Evolutionary conservation across 2,888 invertebrate genomes (phyloP).

Genomic region (Campoletis raptor): DNA sequence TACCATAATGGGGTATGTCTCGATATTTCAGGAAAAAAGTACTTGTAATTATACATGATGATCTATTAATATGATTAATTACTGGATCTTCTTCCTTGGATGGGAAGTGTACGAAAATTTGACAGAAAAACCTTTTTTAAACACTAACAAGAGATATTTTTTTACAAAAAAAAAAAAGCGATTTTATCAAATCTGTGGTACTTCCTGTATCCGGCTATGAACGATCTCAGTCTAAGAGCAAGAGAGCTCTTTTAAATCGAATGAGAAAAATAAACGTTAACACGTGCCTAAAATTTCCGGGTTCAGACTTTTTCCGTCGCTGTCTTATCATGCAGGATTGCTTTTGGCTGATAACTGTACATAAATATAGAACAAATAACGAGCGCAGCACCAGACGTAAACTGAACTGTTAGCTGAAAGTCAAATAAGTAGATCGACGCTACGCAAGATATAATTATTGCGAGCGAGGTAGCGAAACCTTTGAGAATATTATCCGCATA

Average conservation of each 20-base stretch:
- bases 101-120: neutral
- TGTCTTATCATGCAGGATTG: constrained; percentile 70
- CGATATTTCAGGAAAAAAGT: neutral
- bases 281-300: constrained; percentile 53
- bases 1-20: neutral
- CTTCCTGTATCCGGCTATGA: constrained; percentile 1
- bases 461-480: constrained; percentile 98
- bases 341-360: constrained; percentile 93
- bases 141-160: neutral
- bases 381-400: constrained; percentile 92
- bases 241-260: neutral
- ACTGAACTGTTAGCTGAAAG: constrained; percentile 94
- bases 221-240: neutral
- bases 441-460: constrained; percentile 97
- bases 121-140: neutral
- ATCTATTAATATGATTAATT: neutral
- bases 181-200: neutral
- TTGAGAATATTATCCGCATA: constrained; percentile 99
- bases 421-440: constrained; percentile 97
- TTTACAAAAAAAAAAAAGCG: neutral
- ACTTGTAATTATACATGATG: neutral
- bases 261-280: neutral
- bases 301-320: constrained; percentile 77
- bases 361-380: constrained; percentile 98
- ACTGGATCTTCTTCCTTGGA: neutral